Evolutionary conservation across 2,113 vertebrate genomes (phyloP), one percentile per base, ranked within the genome.

Genomic region (Leucosticte australis): DNA sequence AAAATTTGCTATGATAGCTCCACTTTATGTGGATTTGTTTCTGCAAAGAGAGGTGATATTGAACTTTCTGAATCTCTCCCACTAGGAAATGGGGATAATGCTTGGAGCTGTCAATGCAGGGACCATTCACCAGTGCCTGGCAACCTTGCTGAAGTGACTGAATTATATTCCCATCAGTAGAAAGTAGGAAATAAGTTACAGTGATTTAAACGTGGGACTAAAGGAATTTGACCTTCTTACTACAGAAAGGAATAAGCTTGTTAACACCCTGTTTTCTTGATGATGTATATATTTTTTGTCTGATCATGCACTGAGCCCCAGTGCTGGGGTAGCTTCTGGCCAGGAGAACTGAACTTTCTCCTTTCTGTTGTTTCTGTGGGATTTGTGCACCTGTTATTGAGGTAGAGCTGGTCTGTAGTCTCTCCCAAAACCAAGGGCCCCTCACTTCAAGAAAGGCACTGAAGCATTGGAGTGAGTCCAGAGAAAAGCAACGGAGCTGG

Each of bases 1-100:
- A 67, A 67, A 71, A 86, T 95, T 83, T 91, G 44, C 87, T 62
- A 7, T 37, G 60, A 87, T 85, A 91, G 41, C 83, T 90, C 69
- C 77, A 81, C 64, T 85, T 93, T 49, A 28, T 68, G 79, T 46
- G 77, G 56, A 89, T 96, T 94, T 92, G 42, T 89, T 95, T 80
- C 78, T 89, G 83, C 73, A 90, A 83, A 70, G 35, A 92, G 80
- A 92, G 27, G 52, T 47, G 49, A 76, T 90, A 90, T 35, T 91
- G 92, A 96, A 94, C 70, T 71, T 92, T 67, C n/a, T 73, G 55
- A 79, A 73, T 67, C 50, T 92, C 50, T 92, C 44, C 71, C 10
- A 20, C 44, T 49, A 86, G 56, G 80, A 92, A 92, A 86, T 47
- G 44, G 57, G 42, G 46, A 78, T 83, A 89, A 78, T 93, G 81